A percentile compares a stretch with the other conserved stretches of the same genome.
These are phyloP conservation scores for Paracanthobrama guichenoti DNA, from an alignment of 2,113 vertebrate genomes.

Conservation along the genomic window DNA sequence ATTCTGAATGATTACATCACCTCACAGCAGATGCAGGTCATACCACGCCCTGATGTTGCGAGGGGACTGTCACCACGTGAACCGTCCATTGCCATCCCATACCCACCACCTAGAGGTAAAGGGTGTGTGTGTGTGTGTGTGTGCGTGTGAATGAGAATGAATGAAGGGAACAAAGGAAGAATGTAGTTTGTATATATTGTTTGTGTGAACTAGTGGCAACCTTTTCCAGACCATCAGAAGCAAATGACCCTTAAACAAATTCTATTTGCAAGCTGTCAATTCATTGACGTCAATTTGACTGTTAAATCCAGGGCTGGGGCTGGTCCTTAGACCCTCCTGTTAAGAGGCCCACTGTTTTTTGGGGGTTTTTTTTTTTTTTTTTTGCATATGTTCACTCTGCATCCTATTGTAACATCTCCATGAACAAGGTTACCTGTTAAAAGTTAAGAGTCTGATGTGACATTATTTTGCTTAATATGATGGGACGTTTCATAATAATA, in stretches of 20 bases:
- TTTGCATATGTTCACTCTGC: background rate
- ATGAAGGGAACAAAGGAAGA: slow-evolving; percentile 12
- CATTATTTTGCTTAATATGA: background rate
- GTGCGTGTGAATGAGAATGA: slow-evolving; percentile 58
- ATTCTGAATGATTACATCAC: slow-evolving; percentile 99
- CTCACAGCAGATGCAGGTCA: slow-evolving; percentile 98
- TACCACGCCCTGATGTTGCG: slow-evolving; percentile 86
- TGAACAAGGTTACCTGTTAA: background rate
- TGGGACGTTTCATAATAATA: background rate
- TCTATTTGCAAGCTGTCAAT: background rate
- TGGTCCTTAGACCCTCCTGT: background rate
- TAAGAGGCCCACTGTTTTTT: background rate
- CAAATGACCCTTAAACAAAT: slow-evolving; percentile 74
- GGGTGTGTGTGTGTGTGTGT: slow-evolving; percentile 55
- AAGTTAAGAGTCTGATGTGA: background rate
- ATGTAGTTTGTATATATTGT: slow-evolving; percentile 47
- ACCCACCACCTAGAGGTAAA: slow-evolving; percentile 85
- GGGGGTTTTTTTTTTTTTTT: background rate
- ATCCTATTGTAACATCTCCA: background rate
- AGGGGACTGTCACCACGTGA: slow-evolving; percentile 91
- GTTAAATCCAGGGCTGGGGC: slow-evolving; percentile 41
- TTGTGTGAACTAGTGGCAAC: slow-evolving; percentile 76
- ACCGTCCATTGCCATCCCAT: slow-evolving; percentile 85
- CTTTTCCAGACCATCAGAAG: slow-evolving; percentile 84
- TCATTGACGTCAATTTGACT: background rate